Conservation (phyloP, 2,888 invertebrate genomes). For the Venustoraphidia nigricollis region DNA sequence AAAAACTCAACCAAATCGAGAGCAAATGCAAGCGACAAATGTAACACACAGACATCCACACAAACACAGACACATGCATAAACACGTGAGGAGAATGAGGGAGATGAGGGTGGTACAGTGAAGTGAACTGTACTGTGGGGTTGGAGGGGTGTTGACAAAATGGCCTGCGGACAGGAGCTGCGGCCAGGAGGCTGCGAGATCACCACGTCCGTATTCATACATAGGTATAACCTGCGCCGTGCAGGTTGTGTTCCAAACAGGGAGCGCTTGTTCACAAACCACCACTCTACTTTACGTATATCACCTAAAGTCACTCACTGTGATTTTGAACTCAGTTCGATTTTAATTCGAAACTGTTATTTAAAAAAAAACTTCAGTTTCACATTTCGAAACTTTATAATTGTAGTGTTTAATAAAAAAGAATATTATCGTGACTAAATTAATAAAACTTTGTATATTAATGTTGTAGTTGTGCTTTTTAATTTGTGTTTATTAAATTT, state of each 20-base stretch:
- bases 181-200: conserved; percentile 28
- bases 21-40: too few relatives aligned
- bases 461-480: background rate
- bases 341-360: background rate
- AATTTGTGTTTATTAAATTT: background rate
- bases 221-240: background rate
- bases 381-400: background rate
- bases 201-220: background rate
- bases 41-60: too few relatives aligned
- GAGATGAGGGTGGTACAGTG: too few relatives aligned
- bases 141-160: conserved; percentile 38
- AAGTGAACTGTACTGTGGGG: conserved; percentile 24
- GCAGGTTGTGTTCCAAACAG: background rate
- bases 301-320: background rate
- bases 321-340: background rate
- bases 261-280: background rate
- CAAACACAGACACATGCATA: too few relatives aligned
- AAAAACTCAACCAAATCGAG: too few relatives aligned
- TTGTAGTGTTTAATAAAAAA: background rate
- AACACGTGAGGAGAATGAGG: too few relatives aligned
- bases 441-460: too few relatives aligned
- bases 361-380: background rate
- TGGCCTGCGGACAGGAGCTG: conserved; percentile 35
- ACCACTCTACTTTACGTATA: background rate
- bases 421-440: background rate